Evolutionary conservation across 30 jellyfish, hydroid and myxozoan genomes (phyloP).

Genomic region (Aurelia coerulea): DNA sequence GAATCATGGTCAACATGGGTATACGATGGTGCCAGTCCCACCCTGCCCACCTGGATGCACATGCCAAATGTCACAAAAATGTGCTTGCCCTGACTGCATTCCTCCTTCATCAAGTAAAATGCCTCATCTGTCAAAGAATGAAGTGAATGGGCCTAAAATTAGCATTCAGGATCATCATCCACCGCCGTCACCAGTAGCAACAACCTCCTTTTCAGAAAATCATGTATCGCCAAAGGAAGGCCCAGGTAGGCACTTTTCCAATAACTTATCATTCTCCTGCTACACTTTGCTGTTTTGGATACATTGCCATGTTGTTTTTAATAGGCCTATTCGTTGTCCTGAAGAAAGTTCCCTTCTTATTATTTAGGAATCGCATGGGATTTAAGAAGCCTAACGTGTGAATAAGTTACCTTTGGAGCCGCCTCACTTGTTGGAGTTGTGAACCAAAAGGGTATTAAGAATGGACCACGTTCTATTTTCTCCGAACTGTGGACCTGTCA

Average conservation of each 20-base stretch:
- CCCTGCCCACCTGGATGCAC: constrained; percentile 99
- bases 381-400: no score
- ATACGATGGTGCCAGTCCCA: constrained; percentile 72
- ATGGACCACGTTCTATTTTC: no score
- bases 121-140: constrained; percentile 47
- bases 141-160: constrained; percentile 62
- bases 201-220: constrained; percentile 64
- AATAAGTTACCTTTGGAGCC: no score
- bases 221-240: constrained; percentile 67
- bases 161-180: constrained; percentile 36
- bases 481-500: no score
- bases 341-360: no score
- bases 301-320: no score
- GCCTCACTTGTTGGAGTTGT: no score
- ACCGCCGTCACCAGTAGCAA: constrained; percentile 47
- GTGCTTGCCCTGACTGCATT: constrained; percentile 92
- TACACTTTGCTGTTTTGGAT: no score
- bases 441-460: no score
- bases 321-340: no score
- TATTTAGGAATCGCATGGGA: no score
- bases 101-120: constrained; percentile 46
- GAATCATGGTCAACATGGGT: constrained; percentile 65
- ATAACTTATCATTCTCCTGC: no score
- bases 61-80: constrained; percentile 88
- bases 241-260: constrained; percentile 19